Conservation (phyloP, 2,113 vertebrate genomes). For the Pollimyrus isidori region DNA sequence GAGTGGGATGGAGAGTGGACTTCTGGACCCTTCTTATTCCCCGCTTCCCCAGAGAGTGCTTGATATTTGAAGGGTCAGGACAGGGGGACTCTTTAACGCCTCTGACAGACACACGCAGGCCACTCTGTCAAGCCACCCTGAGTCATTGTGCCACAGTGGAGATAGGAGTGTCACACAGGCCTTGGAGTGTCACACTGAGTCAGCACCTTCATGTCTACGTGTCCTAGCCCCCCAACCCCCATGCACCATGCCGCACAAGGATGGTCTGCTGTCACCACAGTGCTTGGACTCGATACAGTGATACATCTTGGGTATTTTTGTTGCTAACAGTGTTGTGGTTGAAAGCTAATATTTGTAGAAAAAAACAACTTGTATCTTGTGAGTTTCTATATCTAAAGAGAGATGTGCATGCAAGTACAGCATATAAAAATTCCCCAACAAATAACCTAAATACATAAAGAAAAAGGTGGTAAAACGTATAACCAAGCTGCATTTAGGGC, state of each 20-base stretch:
- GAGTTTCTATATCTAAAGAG: neutral
- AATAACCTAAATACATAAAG: neutral
- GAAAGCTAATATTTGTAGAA: neutral
- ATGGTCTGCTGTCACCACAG: neutral
- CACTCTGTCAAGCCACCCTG: neutral
- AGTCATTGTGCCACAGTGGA: neutral
- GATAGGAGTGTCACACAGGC: neutral
- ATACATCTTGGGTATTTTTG: neutral
- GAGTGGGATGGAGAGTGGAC: slow-evolving; percentile 3
- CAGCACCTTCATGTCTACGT: neutral
- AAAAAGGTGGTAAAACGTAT: neutral
- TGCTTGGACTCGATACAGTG: neutral
- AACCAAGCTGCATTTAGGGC: neutral
- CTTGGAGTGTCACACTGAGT: neutral
- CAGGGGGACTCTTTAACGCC: slow-evolving; percentile 68
- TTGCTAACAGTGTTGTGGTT: neutral
- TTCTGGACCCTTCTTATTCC: neutral
- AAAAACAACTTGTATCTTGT: neutral
- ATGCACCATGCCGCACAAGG: neutral
- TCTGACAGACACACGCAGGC: slow-evolving; percentile 23
- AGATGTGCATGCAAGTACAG: neutral
- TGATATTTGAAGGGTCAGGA: slow-evolving; percentile 60
- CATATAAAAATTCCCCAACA: neutral
- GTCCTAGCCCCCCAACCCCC: neutral
- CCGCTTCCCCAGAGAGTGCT: slow-evolving; percentile 42